phyloP scores from a whole-genome alignment of 2,888 invertebrate genomes.

The Trachelus tabidus region DNA sequence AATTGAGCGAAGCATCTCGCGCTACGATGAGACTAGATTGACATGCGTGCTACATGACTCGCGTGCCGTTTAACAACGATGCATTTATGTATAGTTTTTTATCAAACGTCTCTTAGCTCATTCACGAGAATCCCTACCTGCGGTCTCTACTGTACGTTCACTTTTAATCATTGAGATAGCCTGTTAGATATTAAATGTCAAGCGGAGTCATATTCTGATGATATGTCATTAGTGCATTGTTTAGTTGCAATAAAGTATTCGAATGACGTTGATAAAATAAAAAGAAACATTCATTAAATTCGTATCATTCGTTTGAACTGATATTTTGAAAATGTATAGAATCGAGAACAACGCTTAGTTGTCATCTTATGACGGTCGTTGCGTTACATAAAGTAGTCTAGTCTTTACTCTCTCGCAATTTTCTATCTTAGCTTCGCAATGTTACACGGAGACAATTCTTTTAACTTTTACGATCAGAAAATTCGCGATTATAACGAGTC shows the following conservation, averaged over 20 bases:
- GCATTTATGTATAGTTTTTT: slow-evolving; percentile 6
- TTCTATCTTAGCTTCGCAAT: not conserved
- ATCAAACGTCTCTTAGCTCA: not conserved
- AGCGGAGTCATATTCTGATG: not conserved
- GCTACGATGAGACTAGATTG: slow-evolving; percentile 19
- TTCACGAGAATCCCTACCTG: not conserved
- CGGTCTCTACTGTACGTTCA: not conserved
- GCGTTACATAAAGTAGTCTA: not conserved
- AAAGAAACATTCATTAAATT: not conserved
- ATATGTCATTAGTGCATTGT: not conserved
- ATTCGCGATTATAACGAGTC: not conserved
- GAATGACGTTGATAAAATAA: not conserved
- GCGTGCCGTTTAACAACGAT: slow-evolving; percentile 23
- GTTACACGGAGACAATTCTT: not conserved
- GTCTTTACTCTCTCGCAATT: not conserved
- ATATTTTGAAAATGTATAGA: not conserved
- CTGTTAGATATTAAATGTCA: not conserved
- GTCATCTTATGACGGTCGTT: not conserved
- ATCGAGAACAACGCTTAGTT: not conserved
- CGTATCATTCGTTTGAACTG: not conserved
- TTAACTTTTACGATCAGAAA: not conserved
- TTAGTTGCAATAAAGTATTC: not conserved
- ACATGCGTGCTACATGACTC: slow-evolving; percentile 27
- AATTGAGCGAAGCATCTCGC: slow-evolving; percentile 44
- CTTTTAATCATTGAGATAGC: not conserved